phyloP scores from a whole-genome alignment of 2,888 invertebrate species.

The Drosophila putrida region DNA sequence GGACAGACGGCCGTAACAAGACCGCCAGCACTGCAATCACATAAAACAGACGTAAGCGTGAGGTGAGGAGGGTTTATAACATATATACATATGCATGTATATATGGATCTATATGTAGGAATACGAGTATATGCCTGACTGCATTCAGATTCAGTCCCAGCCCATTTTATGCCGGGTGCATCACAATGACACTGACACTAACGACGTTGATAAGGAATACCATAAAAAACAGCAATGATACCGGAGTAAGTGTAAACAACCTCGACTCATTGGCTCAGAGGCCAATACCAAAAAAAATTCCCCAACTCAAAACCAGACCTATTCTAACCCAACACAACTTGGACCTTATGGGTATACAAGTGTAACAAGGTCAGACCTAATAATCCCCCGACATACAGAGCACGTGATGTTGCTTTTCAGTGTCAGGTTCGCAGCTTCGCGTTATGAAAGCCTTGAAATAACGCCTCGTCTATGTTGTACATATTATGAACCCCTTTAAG shows the following conservation, averaged over 20 bases:
- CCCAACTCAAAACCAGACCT: too few relatives aligned
- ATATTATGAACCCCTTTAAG: slow-evolving; percentile 60
- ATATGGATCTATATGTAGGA: background rate
- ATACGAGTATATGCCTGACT: slow-evolving; percentile 1
- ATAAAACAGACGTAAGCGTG: background rate
- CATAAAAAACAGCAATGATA: slow-evolving; percentile 53
- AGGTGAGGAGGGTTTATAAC: background rate
- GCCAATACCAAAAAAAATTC: slow-evolving; percentile 25
- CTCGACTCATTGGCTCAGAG: slow-evolving; percentile 52
- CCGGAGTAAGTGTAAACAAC: slow-evolving; percentile 60
- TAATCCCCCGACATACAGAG: slow-evolving; percentile 3
- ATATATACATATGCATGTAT: too few relatives aligned
- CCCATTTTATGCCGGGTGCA: slow-evolving; percentile 73
- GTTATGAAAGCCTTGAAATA: slow-evolving; percentile 36
- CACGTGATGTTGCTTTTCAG: slow-evolving; percentile 70
- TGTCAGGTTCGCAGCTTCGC: slow-evolving; percentile 64
- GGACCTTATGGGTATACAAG: slow-evolving; percentile 13
- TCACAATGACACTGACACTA: slow-evolving; percentile 59
- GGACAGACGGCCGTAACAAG: slow-evolving; percentile 96
- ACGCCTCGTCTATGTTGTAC: slow-evolving; percentile 36
- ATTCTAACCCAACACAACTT: too few relatives aligned
- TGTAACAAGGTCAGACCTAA: background rate
- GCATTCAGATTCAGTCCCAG: slow-evolving; percentile 30
- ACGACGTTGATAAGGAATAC: slow-evolving; percentile 59
- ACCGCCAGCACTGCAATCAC: slow-evolving; percentile 91